A percentile compares a stretch with the other conserved stretches of the same genome.
Conservation (phyloP, 2,888 invertebrate species). For the Andrena camellia region DNA sequence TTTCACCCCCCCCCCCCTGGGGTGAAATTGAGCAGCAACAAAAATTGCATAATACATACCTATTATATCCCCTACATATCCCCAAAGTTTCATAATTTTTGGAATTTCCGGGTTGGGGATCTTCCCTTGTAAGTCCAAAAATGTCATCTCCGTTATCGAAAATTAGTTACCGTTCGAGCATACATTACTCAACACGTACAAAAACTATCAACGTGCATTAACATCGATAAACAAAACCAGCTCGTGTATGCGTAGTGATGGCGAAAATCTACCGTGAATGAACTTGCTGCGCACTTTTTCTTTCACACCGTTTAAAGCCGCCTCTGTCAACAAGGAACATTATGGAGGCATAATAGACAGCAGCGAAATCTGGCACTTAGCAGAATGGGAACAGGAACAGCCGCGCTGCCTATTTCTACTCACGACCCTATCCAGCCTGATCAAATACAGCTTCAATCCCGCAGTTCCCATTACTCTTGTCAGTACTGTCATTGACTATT, state of each 20-base stretch:
- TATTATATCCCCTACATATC: no score
- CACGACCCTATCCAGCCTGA: conserved; percentile 72
- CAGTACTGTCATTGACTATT: conserved; percentile 64
- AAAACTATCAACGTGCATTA: conserved; percentile 13
- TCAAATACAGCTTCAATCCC: conserved; percentile 70
- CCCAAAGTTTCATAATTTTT: no score
- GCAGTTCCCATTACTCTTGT: conserved; percentile 70
- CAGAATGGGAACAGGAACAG: conserved; percentile 81
- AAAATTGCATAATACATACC: no score
- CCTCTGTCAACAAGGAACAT: conserved; percentile 52
- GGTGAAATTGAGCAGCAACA: no score
- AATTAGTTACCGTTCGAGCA: conserved; percentile 7
- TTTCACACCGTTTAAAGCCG: conserved; percentile 47
- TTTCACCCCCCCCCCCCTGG: no score
- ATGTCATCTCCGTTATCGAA: not conserved
- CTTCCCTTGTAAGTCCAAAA: no score
- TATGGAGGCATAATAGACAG: conserved; percentile 69
- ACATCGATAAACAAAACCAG: conserved; percentile 14
- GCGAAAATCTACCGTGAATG: not conserved
- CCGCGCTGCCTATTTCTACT: conserved; percentile 74
- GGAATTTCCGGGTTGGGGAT: no score
- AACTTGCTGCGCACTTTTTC: conserved; percentile 4
- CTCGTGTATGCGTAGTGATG: not conserved
- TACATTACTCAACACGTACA: not conserved
- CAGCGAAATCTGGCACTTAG: conserved; percentile 73